Conservation (phyloP, 2,113 vertebrate genomes). For the Serinus canaria region DNA sequence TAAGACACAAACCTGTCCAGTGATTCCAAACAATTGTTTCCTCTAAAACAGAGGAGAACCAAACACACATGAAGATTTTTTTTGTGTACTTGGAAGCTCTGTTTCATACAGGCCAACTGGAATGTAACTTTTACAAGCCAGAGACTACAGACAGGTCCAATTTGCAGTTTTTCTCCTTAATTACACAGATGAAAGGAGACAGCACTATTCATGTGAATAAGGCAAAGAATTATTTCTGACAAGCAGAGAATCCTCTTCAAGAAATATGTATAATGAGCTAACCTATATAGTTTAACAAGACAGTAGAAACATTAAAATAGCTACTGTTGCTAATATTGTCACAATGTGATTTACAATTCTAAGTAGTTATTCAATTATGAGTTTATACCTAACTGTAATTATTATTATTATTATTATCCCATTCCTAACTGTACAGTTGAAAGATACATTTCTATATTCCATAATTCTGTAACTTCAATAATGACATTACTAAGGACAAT, state of each 20-base stretch:
- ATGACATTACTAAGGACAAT: background rate
- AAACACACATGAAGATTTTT: background rate
- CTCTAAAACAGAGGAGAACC: background rate
- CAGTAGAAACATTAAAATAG: background rate
- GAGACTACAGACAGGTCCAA: background rate
- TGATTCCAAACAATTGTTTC: background rate
- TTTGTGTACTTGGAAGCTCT: background rate
- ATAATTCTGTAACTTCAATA: background rate
- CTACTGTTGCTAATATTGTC: background rate
- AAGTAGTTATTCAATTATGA: background rate
- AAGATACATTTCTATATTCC: background rate
- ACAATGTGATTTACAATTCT: background rate
- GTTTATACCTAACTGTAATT: background rate
- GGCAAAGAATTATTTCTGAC: background rate
- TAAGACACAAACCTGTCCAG: background rate
- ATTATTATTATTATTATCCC: background rate
- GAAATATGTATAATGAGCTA: background rate
- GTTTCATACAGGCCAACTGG: accelerated
- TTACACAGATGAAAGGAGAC: background rate
- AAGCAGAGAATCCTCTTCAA: background rate
- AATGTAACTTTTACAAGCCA: background rate
- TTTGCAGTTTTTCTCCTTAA: background rate
- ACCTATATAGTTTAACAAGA: background rate
- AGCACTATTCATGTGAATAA: background rate
- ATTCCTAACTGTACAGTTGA: background rate